Evolutionary conservation across 2,113 vertebrate genomes (phyloP), one percentile per base, ranked within the genome.

Genomic region (Spea multiplicata): DNA sequence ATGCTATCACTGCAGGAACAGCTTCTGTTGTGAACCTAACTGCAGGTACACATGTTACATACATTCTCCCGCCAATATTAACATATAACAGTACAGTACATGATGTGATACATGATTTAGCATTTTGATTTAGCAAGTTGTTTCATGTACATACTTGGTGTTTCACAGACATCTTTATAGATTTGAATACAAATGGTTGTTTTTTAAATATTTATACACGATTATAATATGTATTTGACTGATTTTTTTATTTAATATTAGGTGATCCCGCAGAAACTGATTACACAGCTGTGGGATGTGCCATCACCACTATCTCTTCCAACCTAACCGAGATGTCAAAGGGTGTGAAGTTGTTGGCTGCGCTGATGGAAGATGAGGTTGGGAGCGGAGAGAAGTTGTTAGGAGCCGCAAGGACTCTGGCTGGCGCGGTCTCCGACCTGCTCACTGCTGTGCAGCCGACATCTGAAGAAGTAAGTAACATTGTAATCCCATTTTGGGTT

Each of bases 261-360:
- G 98, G 97, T 79, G 97, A 99, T 86, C 98, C 98, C 0, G 93
- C 93, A 3, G 96, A 99, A 85, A 99, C 97, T 0, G 97, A 99
- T 85, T 99, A 99, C 86, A 98, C 97, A 0, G 98, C 97, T 0
- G 98, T 99, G 84, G 98, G 98, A 47, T 99, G 98, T 44, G 98
- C 98, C 12, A 99, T 99, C 87, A 98, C 98, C 74, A 99, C 98
- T 71, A 99, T 99, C 85, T 99, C 97, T 61, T 99, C 98, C 83
- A 99, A 99, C 90, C 92, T 99, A 85, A 99, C 96, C 0, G 97
- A 99, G 86, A 99, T 99, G 98, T 99, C 98, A 73, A 97, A 94
- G 87, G 98, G 98, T 0, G 97, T 99, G 84, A 97, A 96, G 85
- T 89, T 99, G 49, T 91, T 99, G 48, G 97, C 97, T 0, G 98